phyloP scores from a whole-genome alignment of 1,140 invertebrate genomes.

The Megalopta genalis region DNA sequence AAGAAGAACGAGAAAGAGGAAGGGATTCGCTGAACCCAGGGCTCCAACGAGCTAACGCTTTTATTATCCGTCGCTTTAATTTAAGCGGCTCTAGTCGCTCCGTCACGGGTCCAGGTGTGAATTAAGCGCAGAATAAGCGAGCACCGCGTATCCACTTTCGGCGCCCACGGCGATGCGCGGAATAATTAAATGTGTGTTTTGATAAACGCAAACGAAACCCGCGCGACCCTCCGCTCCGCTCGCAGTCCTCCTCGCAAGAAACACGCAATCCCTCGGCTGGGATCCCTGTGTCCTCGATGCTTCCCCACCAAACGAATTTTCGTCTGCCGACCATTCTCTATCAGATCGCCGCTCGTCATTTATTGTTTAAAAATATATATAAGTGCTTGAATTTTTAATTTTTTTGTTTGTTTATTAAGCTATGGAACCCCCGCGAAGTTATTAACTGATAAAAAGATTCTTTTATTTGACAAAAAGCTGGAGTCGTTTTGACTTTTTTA shows the following conservation, averaged over 20 bases:
- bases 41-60: constrained; percentile 67
- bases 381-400: no score
- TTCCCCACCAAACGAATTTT: constrained; percentile 21
- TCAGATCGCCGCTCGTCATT: no score
- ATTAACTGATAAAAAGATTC: no score
- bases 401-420: no score
- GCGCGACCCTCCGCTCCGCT: neutral
- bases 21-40: constrained; percentile 54
- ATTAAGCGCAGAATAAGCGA: constrained; percentile 73
- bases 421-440: no score
- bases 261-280: constrained; percentile 24
- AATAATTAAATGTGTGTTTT: constrained; percentile 76
- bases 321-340: no score
- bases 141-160: constrained; percentile 56
- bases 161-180: constrained; percentile 64
- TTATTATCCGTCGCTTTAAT: constrained; percentile 79
- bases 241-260: constrained; percentile 32
- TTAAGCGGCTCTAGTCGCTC: constrained; percentile 77
- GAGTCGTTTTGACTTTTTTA: no score
- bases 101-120: constrained; percentile 77
- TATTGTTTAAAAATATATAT: no score
- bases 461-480: no score
- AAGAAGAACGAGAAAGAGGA: constrained; percentile 54
- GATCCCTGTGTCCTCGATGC: neutral
- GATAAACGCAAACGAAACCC: constrained; percentile 65